Base-by-base conservation (phyloP, 2,113 vertebrate genomes). In the Epinephelus fuscoguttatus region DNA sequence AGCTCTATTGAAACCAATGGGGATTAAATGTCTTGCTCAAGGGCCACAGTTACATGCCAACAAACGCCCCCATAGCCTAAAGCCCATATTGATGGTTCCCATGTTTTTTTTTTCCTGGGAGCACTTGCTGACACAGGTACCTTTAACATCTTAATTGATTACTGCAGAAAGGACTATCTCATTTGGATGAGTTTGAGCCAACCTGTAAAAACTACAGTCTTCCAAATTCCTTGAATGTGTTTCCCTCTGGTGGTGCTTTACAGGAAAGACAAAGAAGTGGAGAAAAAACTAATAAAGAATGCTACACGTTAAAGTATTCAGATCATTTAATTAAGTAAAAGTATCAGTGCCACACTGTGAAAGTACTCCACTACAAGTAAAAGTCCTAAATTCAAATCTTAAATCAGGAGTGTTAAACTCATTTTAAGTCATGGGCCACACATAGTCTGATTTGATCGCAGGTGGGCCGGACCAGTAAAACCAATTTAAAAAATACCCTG, bases 201-300 rank as follows among this genome's bases (percentile, higher is more conserved):
- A 73, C 45, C 18, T 37, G 19, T 59, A n/a, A 59, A 18, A 33
- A 3, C 14, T 12, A 0, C 1, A 6, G 1, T 11, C 18, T 25
- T 9, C 1, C 1, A 0, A 0, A 83, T 55, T 63, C 60, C 15
- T 50, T 56, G 74, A 56, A 70, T 45, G 1, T 47, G 75, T 72
- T 75, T 64, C 85, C 72, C 78, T 69, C 85, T 89, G 4, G 55
- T 59, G 75, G 69, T 37, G 9, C 3, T 57, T 61, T 17, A 9
- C 7, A 3, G 25, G 13, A 67, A 77, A 6, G 11, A 59, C 25
- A 49, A 18, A 15, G 12, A 49, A 56, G 21, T 55, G 25, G 3
- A 25, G 5, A 21, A 37, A 52, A 33, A 6, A 2, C 2, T 4
- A 49, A 23, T 6, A 49, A 15, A 15, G 7, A 49, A 13, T 55